Conservation (phyloP, 1,140 invertebrate species). For the Drosophila nigrodunni region DNA sequence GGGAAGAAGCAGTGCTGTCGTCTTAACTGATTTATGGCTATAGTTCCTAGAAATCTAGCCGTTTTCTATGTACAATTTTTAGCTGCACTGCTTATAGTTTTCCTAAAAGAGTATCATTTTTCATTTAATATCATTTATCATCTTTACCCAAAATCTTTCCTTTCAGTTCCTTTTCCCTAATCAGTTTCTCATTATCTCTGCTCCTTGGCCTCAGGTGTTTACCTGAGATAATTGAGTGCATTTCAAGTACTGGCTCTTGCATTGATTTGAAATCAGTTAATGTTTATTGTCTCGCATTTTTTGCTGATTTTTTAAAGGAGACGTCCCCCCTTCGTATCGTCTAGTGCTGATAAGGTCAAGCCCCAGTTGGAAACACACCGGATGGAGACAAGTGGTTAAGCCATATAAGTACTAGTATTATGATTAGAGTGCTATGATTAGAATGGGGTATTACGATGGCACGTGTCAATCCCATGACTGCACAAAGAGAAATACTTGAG, state of each 20-base stretch:
- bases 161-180: background rate
- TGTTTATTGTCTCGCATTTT: background rate
- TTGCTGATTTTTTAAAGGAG: background rate
- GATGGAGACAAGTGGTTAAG: slow-evolving; percentile 21
- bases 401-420: background rate
- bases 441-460: slow-evolving; percentile 2
- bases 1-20: too few relatives aligned
- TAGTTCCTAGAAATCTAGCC: too few relatives aligned
- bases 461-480: slow-evolving; percentile 29
- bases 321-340: background rate
- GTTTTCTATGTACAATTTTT: too few relatives aligned
- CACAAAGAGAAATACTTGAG: slow-evolving; percentile 1
- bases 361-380: slow-evolving; percentile 26
- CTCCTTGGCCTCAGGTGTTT: background rate
- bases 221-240: background rate
- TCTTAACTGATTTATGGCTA: too few relatives aligned
- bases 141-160: background rate
- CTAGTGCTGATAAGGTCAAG: slow-evolving; percentile 20
- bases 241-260: background rate
- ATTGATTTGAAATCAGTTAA: background rate
- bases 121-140: background rate
- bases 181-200: background rate
- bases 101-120: background rate
- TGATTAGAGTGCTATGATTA: background rate
- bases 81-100: too few relatives aligned